Evolutionary conservation across 2,888 invertebrate species (phyloP).

Genomic region (Eledone cirrhosa): DNA sequence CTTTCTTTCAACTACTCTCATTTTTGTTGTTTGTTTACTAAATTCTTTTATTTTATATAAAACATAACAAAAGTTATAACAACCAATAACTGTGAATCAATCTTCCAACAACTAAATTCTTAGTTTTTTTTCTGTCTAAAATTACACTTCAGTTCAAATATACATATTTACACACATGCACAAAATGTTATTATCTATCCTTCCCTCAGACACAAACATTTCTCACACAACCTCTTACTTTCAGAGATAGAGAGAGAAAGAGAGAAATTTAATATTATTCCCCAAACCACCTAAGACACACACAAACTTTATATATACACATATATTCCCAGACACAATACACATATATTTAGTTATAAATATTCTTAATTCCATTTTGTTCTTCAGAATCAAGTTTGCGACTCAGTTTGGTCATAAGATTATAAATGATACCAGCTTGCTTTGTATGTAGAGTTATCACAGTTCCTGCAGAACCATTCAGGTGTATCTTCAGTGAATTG

Average conservation of each 20-base stretch:
- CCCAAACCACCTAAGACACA: no score
- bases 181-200: neutral
- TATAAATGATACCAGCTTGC: conserved; percentile 57
- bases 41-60: no score
- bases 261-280: no score
- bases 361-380: neutral
- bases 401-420: conserved; percentile 55
- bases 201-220: neutral
- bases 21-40: no score
- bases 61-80: no score
- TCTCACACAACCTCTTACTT: no score
- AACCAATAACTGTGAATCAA: no score
- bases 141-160: no score
- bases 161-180: neutral
- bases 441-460: conserved; percentile 51
- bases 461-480: conserved; percentile 34
- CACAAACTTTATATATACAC: neutral
- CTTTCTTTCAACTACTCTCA: no score
- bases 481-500: neutral
- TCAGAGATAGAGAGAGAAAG: no score
- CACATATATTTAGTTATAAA: neutral
- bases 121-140: no score
- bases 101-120: no score
- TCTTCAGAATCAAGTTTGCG: conserved; percentile 38
- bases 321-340: neutral